phyloP scores from a whole-genome alignment of 2,113 vertebrate species.

The Acanthochromis polyacanthus region DNA sequence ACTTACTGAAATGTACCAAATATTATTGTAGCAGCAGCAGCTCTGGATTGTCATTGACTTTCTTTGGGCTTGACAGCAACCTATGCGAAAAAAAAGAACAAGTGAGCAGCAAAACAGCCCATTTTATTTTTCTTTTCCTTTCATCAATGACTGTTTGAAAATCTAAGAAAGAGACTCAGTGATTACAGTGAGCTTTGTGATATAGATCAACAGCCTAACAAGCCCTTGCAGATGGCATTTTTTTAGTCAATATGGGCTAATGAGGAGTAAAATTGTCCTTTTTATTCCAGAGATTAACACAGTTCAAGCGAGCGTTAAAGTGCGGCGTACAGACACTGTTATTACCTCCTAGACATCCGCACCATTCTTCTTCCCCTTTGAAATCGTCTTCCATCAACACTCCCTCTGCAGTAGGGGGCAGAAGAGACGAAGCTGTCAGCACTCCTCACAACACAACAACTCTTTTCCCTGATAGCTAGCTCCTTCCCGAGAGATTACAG shows the following conservation, averaged over 20 bases:
- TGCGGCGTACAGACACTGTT: neutral
- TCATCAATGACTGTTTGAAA: conserved; percentile 8
- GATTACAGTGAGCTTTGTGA: conserved; percentile 24
- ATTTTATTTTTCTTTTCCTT: neutral
- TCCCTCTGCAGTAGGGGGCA: conserved; percentile 82
- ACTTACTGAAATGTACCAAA: too few species aligned
- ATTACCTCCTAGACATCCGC: conserved; percentile 27
- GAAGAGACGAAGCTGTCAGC: conserved; percentile 76
- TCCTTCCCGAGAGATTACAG: conserved; percentile 67
- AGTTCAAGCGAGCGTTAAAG: conserved; percentile 12
- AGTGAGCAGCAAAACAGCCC: neutral
- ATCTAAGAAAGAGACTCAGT: neutral
- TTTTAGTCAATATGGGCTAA: conserved; percentile 5
- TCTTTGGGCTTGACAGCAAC: conserved; percentile 4
- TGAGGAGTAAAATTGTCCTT: conserved; percentile 12
- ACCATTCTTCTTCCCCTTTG: conserved; percentile 22
- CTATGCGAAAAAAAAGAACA: neutral
- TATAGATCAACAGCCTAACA: conserved; percentile 40
- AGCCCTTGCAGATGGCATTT: conserved; percentile 2
- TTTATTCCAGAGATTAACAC: conserved; percentile 23
- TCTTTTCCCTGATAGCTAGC: conserved; percentile 55
- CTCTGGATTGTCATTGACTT: neutral
- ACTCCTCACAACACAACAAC: conserved; percentile 60
- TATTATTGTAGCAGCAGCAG: neutral
- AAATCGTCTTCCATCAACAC: conserved; percentile 56